phyloP scores from a whole-genome alignment of 2,888 invertebrate species.

The Aricia artaxerxes region DNA sequence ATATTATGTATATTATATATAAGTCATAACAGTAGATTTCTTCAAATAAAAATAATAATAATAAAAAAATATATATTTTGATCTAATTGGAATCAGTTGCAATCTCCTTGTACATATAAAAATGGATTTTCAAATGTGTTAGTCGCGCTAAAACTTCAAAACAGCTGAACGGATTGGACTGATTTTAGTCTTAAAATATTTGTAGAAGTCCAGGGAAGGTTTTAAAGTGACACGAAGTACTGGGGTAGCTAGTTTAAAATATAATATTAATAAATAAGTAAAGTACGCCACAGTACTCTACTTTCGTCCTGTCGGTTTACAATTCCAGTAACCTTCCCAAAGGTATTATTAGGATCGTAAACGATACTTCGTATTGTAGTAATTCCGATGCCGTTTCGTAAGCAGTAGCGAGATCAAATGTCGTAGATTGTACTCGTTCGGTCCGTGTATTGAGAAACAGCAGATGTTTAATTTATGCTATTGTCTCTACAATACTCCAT shows the following conservation, averaged over 20 bases:
- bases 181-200: too few relatives aligned
- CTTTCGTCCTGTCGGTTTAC: neutral
- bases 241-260: too few relatives aligned
- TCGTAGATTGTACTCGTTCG: slow-evolving; percentile 6
- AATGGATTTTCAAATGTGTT: too few relatives aligned
- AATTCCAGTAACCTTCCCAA: neutral
- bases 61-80: too few relatives aligned
- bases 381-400: neutral
- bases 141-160: too few relatives aligned
- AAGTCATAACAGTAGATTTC: neutral
- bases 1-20: too few relatives aligned
- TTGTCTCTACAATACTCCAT: neutral
- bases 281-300: neutral
- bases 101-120: too few relatives aligned
- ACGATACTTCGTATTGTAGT: slow-evolving; percentile 18
- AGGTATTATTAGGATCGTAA: slow-evolving; percentile 14
- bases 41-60: neutral
- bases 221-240: too few relatives aligned
- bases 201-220: too few relatives aligned
- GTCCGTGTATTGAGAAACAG: neutral
- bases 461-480: slow-evolving; percentile 10
- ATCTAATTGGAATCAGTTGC: too few relatives aligned
- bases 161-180: too few relatives aligned
- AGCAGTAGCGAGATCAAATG: slow-evolving; percentile 28
- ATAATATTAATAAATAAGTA: too few relatives aligned